Percentiles rank a stretch among this genome's conserved stretches.
Conservation (phyloP, 2,113 vertebrate species). For the Otus sunia region DNA sequence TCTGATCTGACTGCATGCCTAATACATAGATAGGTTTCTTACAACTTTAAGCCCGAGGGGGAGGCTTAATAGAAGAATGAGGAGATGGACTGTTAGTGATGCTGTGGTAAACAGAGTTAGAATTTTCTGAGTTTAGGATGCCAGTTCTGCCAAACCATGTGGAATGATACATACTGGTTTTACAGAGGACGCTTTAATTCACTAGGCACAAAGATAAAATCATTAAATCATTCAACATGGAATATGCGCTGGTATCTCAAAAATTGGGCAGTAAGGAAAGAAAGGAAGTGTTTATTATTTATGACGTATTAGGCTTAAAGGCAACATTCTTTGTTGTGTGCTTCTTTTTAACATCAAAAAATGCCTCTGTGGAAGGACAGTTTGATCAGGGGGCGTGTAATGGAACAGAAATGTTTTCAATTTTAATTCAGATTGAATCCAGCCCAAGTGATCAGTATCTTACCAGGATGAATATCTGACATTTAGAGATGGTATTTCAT, state of each 20-base stretch:
- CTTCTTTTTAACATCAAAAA: constrained; percentile 4
- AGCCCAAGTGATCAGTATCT: neutral
- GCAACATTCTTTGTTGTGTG: neutral
- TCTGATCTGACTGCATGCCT: neutral
- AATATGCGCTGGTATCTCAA: neutral
- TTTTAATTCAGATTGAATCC: neutral
- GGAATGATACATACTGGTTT: neutral
- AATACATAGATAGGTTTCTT: neutral
- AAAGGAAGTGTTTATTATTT: neutral
- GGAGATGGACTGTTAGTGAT: neutral
- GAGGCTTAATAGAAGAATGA: neutral
- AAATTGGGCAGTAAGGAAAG: neutral
- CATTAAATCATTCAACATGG: neutral
- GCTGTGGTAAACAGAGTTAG: neutral
- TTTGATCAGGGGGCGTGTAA: neutral
- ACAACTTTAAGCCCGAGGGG: neutral
- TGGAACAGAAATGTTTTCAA: neutral
- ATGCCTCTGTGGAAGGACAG: neutral
- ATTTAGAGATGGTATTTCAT: neutral
- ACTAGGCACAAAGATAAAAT: neutral
- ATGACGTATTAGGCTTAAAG: neutral
- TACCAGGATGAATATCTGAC: neutral
- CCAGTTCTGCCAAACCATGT: neutral
- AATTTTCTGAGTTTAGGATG: neutral
- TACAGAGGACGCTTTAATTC: neutral